A percentile compares a stretch with the other conserved stretches of the same genome.
Evolutionary conservation across 2,888 invertebrate genomes (phyloP).

Genomic region (Tortrix viridana): DNA sequence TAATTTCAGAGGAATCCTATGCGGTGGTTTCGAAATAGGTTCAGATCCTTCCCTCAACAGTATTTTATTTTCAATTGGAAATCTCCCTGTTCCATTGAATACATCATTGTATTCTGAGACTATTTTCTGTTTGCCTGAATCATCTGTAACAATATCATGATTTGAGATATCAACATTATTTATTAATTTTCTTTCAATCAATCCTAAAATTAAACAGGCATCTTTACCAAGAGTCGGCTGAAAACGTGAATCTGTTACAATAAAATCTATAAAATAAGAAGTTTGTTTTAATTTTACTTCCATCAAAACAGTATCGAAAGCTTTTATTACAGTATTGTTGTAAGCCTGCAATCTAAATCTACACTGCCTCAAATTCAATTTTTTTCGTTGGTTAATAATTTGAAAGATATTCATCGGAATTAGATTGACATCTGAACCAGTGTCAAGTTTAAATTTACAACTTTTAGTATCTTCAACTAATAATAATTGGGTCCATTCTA

Average conservation of each 20-base stretch:
- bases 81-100: slow-evolving; percentile 12
- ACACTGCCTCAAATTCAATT: slow-evolving; percentile 1
- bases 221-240: slow-evolving; percentile 9
- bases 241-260: slow-evolving; percentile 8
- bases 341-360: slow-evolving; percentile 4
- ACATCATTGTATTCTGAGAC: slow-evolving; percentile 9
- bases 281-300: slow-evolving; percentile 6
- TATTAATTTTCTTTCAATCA: slow-evolving; percentile 35
- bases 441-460: slow-evolving; percentile 20
- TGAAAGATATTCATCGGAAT: slow-evolving; percentile 31
- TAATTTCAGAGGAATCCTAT: slow-evolving; percentile 13
- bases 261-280: slow-evolving; percentile 1
- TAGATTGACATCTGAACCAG: slow-evolving; percentile 25
- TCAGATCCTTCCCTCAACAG: slow-evolving; percentile 15
- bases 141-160: slow-evolving; percentile 11
- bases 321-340: slow-evolving; percentile 12
- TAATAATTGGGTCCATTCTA: slow-evolving; percentile 15
- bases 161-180: slow-evolving; percentile 39
- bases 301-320: slow-evolving; percentile 13
- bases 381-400: slow-evolving; percentile 37
- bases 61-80: slow-evolving; percentile 14
- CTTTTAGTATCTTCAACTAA: slow-evolving; percentile 8
- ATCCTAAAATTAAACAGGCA: slow-evolving; percentile 2
- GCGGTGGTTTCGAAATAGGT: slow-evolving; percentile 13
- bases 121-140: slow-evolving; percentile 1